A percentile compares a stretch with the other conserved stretches of the same genome.
These are phyloP conservation scores for Poecile montanus DNA, from an alignment of 2,797 vertebrate genomes.

Conservation along the genomic window DNA sequence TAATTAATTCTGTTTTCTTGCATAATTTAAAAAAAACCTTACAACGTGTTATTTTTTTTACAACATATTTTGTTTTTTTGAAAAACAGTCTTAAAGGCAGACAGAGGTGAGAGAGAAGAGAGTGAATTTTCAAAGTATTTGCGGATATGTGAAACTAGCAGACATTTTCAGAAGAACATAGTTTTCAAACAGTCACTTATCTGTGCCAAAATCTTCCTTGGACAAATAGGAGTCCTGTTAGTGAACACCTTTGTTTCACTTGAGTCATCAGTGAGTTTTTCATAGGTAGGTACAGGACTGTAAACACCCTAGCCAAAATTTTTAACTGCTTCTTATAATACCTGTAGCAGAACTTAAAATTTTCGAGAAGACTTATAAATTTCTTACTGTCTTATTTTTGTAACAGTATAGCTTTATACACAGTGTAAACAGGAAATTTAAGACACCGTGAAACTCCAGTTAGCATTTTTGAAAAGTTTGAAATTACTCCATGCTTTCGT, in stretches of 20 bases:
- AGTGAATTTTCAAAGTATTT: not conserved
- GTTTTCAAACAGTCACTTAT: not conserved
- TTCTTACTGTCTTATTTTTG: not conserved
- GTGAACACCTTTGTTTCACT: not conserved
- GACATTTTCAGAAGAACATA: not conserved
- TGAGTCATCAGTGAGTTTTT: not conserved
- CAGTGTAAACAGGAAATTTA: not conserved
- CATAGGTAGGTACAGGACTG: not conserved
- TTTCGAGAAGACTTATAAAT: not conserved
- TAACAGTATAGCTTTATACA: not conserved
- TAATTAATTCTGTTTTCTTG: not conserved
- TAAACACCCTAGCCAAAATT: not conserved
- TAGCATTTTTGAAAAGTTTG: not conserved
- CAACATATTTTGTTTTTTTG: fast-evolving
- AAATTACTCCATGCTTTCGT: not conserved
- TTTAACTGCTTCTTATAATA: not conserved
- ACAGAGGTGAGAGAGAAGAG: not conserved
- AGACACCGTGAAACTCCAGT: not conserved
- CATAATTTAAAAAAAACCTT: fast-evolving
- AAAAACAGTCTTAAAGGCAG: not conserved
- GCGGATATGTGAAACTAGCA: not conserved
- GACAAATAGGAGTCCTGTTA: not conserved
- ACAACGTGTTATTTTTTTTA: not conserved
- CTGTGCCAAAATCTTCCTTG: not conserved
- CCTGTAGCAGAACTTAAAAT: not conserved